Conservation (phyloP, 2,797 vertebrate genomes). For the Anguilla megastoma region DNA sequence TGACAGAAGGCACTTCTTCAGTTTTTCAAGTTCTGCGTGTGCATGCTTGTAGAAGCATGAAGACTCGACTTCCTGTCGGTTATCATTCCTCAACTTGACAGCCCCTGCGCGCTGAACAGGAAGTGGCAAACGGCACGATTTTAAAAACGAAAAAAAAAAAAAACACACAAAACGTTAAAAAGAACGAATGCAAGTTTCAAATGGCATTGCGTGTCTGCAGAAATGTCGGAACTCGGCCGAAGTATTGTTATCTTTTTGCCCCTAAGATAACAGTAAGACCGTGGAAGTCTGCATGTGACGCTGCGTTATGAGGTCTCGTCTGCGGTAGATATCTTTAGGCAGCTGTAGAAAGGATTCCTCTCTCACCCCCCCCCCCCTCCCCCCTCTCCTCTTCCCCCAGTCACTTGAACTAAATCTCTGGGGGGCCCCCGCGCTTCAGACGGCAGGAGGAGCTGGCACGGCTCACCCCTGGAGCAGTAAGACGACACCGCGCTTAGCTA, state of each 20-base stretch:
- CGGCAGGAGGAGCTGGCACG: conserved; percentile 61
- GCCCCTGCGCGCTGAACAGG: conserved; percentile 42
- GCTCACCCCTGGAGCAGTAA: conserved; percentile 60
- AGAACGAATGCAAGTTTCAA: not conserved
- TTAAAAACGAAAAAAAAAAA: not conserved
- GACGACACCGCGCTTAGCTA: conserved; percentile 67
- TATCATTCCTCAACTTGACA: conserved; percentile 52
- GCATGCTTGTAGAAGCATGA: conserved; percentile 50
- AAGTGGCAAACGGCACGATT: conserved; percentile 33
- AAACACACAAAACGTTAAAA: not conserved
- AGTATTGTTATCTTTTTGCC: too few relatives aligned
- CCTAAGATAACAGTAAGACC: not conserved
- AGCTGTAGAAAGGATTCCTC: conserved; percentile 50
- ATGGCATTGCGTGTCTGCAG: not conserved
- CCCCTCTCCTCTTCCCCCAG: conserved; percentile 19
- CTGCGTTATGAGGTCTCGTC: conserved; percentile 37
- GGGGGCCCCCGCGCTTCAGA: conserved; percentile 49
- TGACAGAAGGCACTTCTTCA: conserved; percentile 27
- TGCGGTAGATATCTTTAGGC: conserved; percentile 48
- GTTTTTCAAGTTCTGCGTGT: conserved; percentile 43
- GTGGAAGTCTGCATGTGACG: conserved; percentile 25
- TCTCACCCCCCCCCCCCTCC: conserved; percentile 34
- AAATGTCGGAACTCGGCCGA: not conserved
- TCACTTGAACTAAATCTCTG: conserved; percentile 43
- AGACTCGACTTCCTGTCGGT: conserved; percentile 53